Conservation (phyloP, 1,140 invertebrate species). For the Aphaenogaster floridana region DNA sequence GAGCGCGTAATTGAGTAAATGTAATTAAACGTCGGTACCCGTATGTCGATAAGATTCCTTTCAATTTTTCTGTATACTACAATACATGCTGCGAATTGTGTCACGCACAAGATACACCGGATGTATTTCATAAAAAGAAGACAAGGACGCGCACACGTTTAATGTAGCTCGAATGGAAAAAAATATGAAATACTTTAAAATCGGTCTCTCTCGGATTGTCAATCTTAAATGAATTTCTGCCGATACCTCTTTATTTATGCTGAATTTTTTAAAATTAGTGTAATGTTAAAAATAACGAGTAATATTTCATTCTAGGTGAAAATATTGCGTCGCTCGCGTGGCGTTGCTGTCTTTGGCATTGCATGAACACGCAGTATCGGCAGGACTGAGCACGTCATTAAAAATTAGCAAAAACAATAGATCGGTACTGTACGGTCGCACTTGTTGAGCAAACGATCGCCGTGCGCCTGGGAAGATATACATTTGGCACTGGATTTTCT, state of each 20-base stretch:
- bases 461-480: conserved; percentile 76
- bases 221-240: neutral
- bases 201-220: neutral
- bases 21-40: conserved; percentile 34
- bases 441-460: conserved; percentile 80
- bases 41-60: conserved; percentile 42
- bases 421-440: conserved; percentile 73
- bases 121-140: neutral
- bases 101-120: conserved; percentile 20
- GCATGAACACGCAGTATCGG: conserved; percentile 55
- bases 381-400: conserved; percentile 32
- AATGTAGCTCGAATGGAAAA: neutral
- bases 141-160: neutral
- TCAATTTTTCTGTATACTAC: neutral
- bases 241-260: neutral
- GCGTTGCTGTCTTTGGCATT: neutral
- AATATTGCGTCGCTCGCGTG: neutral
- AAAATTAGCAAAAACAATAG: conserved; percentile 60
- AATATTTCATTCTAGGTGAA: conserved; percentile 7
- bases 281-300: conserved; percentile 27
- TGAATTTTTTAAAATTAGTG: conserved; percentile 34
- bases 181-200: conserved; percentile 10
- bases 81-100: neutral
- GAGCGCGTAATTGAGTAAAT: conserved; percentile 16
- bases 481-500: conserved; percentile 75